Percentiles rank a stretch among this genome's conserved stretches.
These are phyloP conservation scores for Megaceryle maxima DNA, from an alignment of 2,113 vertebrate species.

Conservation along the genomic window DNA sequence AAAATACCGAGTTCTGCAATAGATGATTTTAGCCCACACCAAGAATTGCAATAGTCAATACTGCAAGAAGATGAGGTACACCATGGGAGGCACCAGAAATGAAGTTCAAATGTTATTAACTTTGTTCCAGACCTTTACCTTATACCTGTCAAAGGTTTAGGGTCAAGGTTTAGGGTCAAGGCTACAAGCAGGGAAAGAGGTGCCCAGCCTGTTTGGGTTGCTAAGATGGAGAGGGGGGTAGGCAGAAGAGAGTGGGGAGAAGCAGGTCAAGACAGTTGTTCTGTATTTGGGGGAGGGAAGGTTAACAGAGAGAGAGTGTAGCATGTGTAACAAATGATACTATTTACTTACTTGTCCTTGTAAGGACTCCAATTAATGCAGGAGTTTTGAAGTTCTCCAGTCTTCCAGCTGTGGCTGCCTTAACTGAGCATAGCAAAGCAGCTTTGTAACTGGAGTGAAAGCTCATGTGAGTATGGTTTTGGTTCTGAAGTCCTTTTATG, in stretches of 20 bases:
- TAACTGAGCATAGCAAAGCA: background rate
- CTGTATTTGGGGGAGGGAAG: background rate
- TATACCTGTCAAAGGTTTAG: background rate
- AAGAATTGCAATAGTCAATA: background rate
- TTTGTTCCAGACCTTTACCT: background rate
- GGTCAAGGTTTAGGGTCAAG: background rate
- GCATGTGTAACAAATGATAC: background rate
- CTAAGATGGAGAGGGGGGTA: background rate
- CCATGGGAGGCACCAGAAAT: background rate
- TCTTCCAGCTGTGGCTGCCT: background rate
- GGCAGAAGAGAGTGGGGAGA: background rate
- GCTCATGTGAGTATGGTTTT: background rate
- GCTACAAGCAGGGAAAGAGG: background rate
- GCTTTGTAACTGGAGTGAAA: background rate
- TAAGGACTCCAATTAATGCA: background rate
- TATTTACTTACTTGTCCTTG: background rate
- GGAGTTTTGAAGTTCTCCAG: background rate
- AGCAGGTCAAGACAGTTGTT: background rate
- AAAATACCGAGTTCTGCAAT: background rate
- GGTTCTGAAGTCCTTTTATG: background rate
- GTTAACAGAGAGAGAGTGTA: background rate
- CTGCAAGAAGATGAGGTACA: background rate
- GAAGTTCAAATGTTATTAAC: background rate
- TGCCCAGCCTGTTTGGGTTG: background rate
- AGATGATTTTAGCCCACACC: background rate